Evolutionary conservation across 2,113 vertebrate species (phyloP).

Genomic region (Glaucomys volans): DNA sequence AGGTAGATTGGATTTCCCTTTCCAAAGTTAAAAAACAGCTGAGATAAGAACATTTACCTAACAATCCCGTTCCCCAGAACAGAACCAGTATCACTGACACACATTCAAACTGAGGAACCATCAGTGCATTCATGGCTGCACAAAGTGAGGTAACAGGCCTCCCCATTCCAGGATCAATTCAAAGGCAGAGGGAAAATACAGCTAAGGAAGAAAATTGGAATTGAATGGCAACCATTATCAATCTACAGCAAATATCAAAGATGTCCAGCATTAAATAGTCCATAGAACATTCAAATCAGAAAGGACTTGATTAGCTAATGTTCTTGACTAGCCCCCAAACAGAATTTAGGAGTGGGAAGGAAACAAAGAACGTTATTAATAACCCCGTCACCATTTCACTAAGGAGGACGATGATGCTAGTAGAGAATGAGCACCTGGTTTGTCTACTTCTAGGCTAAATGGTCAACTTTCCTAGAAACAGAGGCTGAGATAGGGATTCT

Average conservation of each 20-base stretch:
- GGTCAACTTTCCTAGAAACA: neutral
- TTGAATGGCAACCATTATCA: neutral
- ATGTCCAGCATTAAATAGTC: neutral
- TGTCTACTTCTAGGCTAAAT: neutral
- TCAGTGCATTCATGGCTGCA: neutral
- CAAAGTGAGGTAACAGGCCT: neutral
- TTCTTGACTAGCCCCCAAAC: neutral
- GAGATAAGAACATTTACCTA: neutral
- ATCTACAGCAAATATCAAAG: slow-evolving; percentile 14
- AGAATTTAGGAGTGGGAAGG: neutral
- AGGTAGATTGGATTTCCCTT: neutral
- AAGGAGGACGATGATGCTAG: neutral
- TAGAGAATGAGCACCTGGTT: neutral
- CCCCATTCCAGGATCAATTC: neutral
- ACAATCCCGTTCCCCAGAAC: neutral
- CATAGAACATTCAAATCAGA: neutral
- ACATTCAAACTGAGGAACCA: neutral
- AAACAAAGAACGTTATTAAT: neutral
- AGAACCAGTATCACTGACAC: neutral
- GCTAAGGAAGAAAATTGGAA: neutral
- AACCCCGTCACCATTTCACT: neutral
- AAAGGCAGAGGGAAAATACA: neutral
- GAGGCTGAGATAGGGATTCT: neutral
- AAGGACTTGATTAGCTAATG: neutral
- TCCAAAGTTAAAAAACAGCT: neutral